Conservation (phyloP, 2,113 vertebrate species). For the Eonycteris spelaea region DNA sequence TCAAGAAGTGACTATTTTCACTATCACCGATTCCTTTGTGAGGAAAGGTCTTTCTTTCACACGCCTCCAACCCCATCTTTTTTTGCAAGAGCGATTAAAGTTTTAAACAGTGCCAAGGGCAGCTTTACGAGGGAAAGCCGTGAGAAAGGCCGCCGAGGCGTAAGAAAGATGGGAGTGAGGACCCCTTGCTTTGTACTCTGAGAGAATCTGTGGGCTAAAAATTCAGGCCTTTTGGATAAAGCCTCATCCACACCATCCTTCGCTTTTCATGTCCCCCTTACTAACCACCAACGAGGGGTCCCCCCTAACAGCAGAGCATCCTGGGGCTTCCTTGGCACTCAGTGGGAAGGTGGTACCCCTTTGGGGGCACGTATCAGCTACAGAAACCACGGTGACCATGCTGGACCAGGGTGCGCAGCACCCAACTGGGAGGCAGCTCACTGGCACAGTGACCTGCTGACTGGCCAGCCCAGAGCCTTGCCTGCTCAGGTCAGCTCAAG, state of each 20-base stretch:
- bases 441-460: rapidly evolving
- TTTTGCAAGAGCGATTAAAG: neutral
- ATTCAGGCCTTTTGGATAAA: neutral
- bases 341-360: neutral
- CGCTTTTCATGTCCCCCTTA: neutral
- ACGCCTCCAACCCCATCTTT: neutral
- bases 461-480: neutral
- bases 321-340: neutral
- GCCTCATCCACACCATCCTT: neutral
- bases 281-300: neutral
- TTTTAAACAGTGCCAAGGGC: neutral
- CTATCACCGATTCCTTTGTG: neutral
- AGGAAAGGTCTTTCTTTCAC: neutral
- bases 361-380: neutral
- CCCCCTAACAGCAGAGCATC: neutral
- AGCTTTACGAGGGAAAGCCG: neutral
- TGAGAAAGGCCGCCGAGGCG: neutral
- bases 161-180: rapidly evolving
- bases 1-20: neutral
- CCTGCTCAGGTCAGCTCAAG: neutral
- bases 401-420: neutral
- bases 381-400: neutral
- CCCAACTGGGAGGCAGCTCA: neutral
- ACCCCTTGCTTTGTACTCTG: neutral
- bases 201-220: neutral